Conservation (phyloP, 1,140 invertebrate species). For the Galendromus occidentalis region DNA sequence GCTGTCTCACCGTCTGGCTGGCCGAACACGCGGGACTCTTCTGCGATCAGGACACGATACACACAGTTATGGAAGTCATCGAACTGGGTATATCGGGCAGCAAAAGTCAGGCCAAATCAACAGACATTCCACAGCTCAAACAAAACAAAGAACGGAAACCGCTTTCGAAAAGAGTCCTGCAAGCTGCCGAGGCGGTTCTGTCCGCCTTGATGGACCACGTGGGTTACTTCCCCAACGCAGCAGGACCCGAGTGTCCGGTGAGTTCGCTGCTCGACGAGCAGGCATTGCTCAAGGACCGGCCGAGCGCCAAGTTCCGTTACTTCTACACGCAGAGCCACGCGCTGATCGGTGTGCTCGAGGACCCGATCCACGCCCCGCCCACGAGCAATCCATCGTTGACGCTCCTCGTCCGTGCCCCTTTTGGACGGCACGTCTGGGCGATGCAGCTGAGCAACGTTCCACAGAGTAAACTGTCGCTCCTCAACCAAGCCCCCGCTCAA, state of each 20-base stretch:
- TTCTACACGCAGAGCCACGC: slow-evolving; percentile 73
- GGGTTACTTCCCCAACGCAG: slow-evolving; percentile 12
- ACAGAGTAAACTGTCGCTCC: slow-evolving; percentile 37
- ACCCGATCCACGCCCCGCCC: slow-evolving; percentile 33
- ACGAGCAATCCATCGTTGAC: slow-evolving; percentile 27
- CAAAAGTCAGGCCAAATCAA: slow-evolving; percentile 65
- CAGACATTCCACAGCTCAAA: slow-evolving; percentile 72
- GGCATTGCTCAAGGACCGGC: slow-evolving; percentile 12
- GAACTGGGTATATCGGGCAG: slow-evolving; percentile 92
- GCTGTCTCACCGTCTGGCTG: slow-evolving; percentile 76
- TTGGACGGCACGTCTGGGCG: slow-evolving; percentile 82
- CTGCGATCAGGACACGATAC: slow-evolving; percentile 9
- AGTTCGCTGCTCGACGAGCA: slow-evolving; percentile 20
- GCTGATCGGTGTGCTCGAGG: slow-evolving; percentile 69
- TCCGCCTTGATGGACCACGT: slow-evolving; percentile 30
- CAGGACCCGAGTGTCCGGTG: slow-evolving; percentile 11
- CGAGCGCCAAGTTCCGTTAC: slow-evolving; percentile 44
- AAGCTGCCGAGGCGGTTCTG: slow-evolving; percentile 78
- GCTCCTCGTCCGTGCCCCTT: slow-evolving; percentile 65
- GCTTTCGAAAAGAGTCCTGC: slow-evolving; percentile 79
- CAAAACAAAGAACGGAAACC: slow-evolving; percentile 88
- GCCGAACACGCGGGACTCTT: slow-evolving; percentile 33
- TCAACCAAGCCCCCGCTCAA: slow-evolving; percentile 12
- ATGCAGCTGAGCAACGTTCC: slow-evolving; percentile 65
- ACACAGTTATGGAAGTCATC: slow-evolving; percentile 66